phyloP scores from a whole-genome alignment of 2,113 vertebrate genomes.

The Vulpes vulpes region DNA sequence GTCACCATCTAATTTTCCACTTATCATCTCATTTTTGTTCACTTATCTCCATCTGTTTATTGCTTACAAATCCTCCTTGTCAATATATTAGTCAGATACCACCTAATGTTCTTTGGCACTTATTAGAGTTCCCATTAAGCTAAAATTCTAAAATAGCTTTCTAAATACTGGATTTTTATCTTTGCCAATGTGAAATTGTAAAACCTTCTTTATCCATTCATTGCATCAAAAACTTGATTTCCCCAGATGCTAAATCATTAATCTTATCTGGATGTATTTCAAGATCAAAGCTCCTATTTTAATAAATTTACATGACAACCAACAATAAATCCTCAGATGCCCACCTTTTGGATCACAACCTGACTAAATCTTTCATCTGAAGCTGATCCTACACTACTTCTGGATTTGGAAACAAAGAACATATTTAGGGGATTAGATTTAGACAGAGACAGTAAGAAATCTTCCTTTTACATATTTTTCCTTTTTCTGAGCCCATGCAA shows the following conservation, averaged over 20 bases:
- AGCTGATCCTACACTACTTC: not conserved
- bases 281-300: slow-evolving; percentile 77
- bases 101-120: not conserved
- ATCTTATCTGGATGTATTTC: slow-evolving; percentile 50
- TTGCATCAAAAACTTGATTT: slow-evolving; percentile 47
- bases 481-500: not conserved
- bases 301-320: slow-evolving; percentile 79
- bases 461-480: slow-evolving; percentile 61
- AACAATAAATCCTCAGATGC: slow-evolving; percentile 68
- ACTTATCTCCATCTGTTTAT: slow-evolving; percentile 60
- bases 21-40: slow-evolving; percentile 61
- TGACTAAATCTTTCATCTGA: slow-evolving; percentile 54
- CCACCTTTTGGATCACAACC: slow-evolving; percentile 46
- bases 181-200: slow-evolving; percentile 52
- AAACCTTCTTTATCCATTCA: slow-evolving; percentile 42
- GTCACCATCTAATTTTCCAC: slow-evolving; percentile 31
- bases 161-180: slow-evolving; percentile 68
- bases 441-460: slow-evolving; percentile 37
- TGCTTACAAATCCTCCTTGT: slow-evolving; percentile 28
- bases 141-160: slow-evolving; percentile 50
- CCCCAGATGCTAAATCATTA: slow-evolving; percentile 28
- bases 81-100: slow-evolving; percentile 33
- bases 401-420: slow-evolving; percentile 53
- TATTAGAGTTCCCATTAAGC: not conserved
- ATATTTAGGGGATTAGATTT: not conserved